Percentiles rank a stretch among this genome's conserved stretches.
Conservation (phyloP, 2,113 vertebrate species). For the Bungarus multicinctus region DNA sequence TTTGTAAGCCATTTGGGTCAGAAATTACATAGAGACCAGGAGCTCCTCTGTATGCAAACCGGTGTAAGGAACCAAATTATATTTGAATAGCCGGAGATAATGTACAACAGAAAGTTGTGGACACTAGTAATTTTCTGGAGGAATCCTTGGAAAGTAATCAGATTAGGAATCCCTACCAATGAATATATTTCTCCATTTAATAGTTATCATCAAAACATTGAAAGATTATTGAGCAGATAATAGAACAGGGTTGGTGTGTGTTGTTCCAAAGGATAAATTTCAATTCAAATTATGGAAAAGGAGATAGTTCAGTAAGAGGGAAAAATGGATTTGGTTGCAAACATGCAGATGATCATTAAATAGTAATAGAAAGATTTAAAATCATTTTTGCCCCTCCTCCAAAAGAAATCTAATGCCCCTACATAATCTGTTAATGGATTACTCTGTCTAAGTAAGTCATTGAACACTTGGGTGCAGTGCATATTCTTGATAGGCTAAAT, state of each 20-base stretch:
- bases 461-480: not conserved
- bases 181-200: not conserved
- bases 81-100: not conserved
- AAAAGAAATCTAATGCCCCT: not conserved
- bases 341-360: not conserved
- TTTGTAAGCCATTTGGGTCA: not conserved
- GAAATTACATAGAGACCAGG: not conserved
- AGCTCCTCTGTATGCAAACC: not conserved
- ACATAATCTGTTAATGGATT: not conserved
- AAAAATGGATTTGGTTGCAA: not conserved
- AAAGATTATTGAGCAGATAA: not conserved
- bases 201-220: not conserved
- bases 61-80: not conserved
- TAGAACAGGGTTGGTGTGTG: not conserved
- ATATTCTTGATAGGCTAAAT: not conserved
- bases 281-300: not conserved
- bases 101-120: not conserved
- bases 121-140: not conserved
- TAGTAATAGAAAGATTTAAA: not conserved
- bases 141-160: not conserved
- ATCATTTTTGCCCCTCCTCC: not conserved
- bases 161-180: not conserved
- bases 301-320: not conserved
- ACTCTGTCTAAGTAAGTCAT: not conserved
- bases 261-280: not conserved